Base-by-base conservation (phyloP, 37 sponge, comb jelly and placozoan genomes). In the Cliona cf. orientalis region DNA sequence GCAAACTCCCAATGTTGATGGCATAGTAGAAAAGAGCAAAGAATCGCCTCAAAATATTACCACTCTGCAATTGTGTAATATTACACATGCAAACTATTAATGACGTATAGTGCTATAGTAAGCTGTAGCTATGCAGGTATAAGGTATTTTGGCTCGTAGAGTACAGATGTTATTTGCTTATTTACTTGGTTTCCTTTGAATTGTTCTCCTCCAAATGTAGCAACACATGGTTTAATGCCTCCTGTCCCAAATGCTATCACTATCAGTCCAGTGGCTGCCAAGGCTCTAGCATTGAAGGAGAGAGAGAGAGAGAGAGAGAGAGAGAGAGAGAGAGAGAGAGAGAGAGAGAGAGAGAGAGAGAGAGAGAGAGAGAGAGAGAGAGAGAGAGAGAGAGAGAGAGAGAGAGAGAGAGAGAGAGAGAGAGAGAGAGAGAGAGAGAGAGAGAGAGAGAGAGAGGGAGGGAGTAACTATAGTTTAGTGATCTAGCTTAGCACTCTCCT, bases 181-280 rank as follows among this genome's bases (percentile, higher is more conserved):
- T 32, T 25, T 41, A 93, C 94, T 72, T 96, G 91, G 32, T 84
- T 77, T 40, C 88, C 83, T 31, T 84, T 86, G 38, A 99, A 92
- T 79, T 99, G 99, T 71, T 99, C 99, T 28, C 99, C 99, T 39
- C 99, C 99, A 84, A 99, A 99, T 38, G 97, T 91, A 33, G 99
- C 82, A 32, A 99, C 99, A 71, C 99, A 99, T 0, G 96, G 96
- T 40, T 95, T 95, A 59, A 95, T 95, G 0, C 96, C 96, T 4
- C 96, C 94, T 2, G 96, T 98, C 0, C 94, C 96, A 25, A 97
- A 43, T 0, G 95, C 95, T 38, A 95, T 92, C 0, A 98, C 71
- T 31, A 77, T 49, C 71, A 93, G 78, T 5, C 94, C 95, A 46
- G 86, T 40, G 32, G 85, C 76, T 38, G 94, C 37, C 59, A 90